Evolutionary conservation across 2,113 vertebrate genomes (phyloP), one percentile per base, ranked within the genome.

Genomic region (Nycticebus coucang): DNA sequence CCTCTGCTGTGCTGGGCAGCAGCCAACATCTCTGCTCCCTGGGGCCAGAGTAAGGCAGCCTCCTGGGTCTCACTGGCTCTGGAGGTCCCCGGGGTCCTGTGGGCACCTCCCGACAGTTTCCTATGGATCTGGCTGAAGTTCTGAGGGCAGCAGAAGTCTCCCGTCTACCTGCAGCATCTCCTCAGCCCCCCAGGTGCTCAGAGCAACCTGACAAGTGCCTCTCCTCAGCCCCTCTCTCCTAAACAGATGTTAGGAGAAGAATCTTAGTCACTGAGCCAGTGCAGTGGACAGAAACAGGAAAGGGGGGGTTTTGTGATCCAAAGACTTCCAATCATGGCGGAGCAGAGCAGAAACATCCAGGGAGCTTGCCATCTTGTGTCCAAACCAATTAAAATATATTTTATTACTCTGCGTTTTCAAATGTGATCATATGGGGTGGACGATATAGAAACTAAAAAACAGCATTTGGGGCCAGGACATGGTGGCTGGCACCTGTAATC

Each of bases 241-340:
- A 98, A 98, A 98, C 97, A 98, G 97, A 98, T 98, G 97, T 92
- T 95, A 91, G 80, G 97, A 97, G 96, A 97, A 97, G 97, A 97
- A 95, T 95, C 97, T 97, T 87, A 66, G 98, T 96, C 96, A 97
- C 95, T 98, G 98, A 98, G 97, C 97, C 98, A 98, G 98, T 98
- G 95, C 97, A 97, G 95, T 98, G 94, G 97, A 98, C 97, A 98
- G 98, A 98, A 82, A 97, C 95, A 95, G 93, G 96, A 97, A 98
- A 97, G 97, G 88, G 88, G 97, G 81, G 97, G 95, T 92, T 98
- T 96, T 91, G 97, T 35, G 75, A 98, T 97, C 95, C 95, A 96
- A 96, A 96, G 97, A 91, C 87, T 97, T 97, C 96, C 95, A 96
- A 98, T 97, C 96, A 98, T 98, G 97, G 97, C 71, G 95, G 95